phyloP scores from a whole-genome alignment of 2,888 invertebrate genomes.

The Phortica magna region DNA sequence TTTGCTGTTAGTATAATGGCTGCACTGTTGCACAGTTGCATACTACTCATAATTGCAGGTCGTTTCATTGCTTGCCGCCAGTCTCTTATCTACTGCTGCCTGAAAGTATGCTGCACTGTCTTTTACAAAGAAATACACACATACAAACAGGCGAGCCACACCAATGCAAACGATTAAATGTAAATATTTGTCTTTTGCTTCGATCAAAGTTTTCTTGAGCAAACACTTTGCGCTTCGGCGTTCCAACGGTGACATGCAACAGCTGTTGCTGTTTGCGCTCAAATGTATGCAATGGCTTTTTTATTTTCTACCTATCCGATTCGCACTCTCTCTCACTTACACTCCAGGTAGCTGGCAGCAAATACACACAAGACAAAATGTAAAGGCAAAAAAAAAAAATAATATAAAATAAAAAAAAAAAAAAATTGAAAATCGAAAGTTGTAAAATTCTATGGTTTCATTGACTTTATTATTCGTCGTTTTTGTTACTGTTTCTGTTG shows the following conservation, averaged over 20 bases:
- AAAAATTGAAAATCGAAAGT: conserved; percentile 74
- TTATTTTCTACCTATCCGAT: neutral
- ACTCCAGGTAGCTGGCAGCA: neutral
- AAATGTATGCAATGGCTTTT: conserved; percentile 14
- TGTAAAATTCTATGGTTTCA: conserved; percentile 71
- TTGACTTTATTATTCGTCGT: conserved; percentile 37
- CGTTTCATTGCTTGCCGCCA: conserved; percentile 45
- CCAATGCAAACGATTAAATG: conserved; percentile 26
- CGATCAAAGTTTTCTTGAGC: neutral
- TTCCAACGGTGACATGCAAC: conserved; percentile 19
- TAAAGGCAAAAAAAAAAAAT: conserved; percentile 9
- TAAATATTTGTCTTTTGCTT: conserved; percentile 28
- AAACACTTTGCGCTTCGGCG: neutral
- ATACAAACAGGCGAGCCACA: neutral
- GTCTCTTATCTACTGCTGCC: conserved; percentile 46
- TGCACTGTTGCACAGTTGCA: conserved; percentile 15
- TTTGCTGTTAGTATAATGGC: conserved; percentile 25
- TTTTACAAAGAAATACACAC: neutral
- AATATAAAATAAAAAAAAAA: conserved; percentile 37
- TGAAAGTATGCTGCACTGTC: conserved; percentile 53
- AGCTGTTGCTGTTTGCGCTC: conserved; percentile 6
- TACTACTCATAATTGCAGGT: conserved; percentile 34
- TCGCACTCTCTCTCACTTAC: neutral
- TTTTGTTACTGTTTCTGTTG: neutral
- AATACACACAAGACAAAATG: neutral